phyloP scores from a whole-genome alignment of 92 coral and sea anemone genomes.

The Zoanthus sociatus region DNA sequence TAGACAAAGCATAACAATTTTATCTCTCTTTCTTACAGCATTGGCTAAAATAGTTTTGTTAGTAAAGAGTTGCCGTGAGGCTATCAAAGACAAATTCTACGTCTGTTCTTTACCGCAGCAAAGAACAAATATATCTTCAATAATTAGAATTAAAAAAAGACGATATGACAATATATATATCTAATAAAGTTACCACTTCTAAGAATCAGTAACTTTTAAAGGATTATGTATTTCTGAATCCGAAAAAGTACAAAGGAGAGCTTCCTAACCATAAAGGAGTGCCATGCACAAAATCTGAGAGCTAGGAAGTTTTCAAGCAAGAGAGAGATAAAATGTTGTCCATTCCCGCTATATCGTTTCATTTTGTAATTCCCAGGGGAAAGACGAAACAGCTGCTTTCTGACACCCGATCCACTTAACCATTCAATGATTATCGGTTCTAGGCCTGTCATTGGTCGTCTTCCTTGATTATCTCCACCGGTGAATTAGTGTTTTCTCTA shows the following conservation, averaged over 20 bases:
- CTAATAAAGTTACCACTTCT: neutral
- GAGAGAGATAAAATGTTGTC: constrained; percentile 3
- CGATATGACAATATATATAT: neutral
- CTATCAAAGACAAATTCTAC: neutral
- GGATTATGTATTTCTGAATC: constrained; percentile 26
- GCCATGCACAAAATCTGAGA: constrained; percentile 23
- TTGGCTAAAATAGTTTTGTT: neutral
- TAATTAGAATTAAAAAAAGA: neutral
- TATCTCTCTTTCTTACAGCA: neutral
- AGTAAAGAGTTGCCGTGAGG: neutral
- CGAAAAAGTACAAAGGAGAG: constrained; percentile 10
- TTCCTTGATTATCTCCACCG: constrained; percentile 47
- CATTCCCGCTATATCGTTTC: constrained; percentile 26
- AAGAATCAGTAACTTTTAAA: constrained; percentile 1
- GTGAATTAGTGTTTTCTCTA: constrained; percentile 70
- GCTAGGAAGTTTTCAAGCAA: neutral
- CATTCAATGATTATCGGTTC: constrained; percentile 39
- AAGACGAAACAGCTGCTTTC: constrained; percentile 61
- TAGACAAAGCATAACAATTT: neutral
- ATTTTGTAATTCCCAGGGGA: constrained; percentile 71
- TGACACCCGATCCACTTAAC: constrained; percentile 66
- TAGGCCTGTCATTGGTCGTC: constrained; percentile 43
- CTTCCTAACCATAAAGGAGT: neutral
- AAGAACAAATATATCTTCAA: neutral
- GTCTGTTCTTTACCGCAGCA: neutral